A percentile compares a stretch with the other conserved stretches of the same genome.
These are phyloP conservation scores for Threskiornis aethiopicus DNA, from an alignment of 2,797 vertebrate genomes.

Conservation along the genomic window DNA sequence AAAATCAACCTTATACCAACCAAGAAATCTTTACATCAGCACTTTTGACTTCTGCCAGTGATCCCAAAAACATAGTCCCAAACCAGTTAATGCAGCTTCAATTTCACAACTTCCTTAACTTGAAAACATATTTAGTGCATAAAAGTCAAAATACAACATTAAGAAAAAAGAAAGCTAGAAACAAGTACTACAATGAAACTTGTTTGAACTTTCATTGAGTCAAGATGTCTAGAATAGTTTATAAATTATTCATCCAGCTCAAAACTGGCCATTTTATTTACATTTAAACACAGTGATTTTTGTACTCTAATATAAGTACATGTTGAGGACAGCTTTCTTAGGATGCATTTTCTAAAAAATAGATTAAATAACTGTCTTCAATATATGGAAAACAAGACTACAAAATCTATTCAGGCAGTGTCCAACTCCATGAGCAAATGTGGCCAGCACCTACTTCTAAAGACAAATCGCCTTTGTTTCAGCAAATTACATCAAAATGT, in stretches of 20 bases:
- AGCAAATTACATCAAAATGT: neutral
- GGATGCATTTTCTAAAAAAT: neutral
- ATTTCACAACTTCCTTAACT: constrained; percentile 20
- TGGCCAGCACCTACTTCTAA: neutral
- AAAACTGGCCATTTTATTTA: constrained; percentile 21
- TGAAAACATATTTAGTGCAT: neutral
- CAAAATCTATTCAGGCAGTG: neutral
- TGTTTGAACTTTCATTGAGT: constrained; percentile 24
- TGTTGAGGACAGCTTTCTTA: neutral
- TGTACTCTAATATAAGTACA: neutral
- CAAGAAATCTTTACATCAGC: neutral
- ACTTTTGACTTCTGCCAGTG: neutral
- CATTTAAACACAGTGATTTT: neutral
- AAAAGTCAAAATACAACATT: neutral
- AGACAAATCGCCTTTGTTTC: neutral
- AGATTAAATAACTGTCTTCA: neutral
- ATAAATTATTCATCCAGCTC: constrained; percentile 3
- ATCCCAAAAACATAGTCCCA: neutral
- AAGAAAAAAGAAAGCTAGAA: constrained; percentile 25
- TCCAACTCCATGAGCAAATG: neutral
- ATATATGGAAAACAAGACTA: neutral
- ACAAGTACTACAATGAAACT: constrained; percentile 16
- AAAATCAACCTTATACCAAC: neutral
- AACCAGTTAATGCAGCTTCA: neutral
- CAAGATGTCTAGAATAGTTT: neutral